These are phyloP conservation scores for Boulengeromyrus knoepffleri DNA, from an alignment of 2,113 vertebrate species.

Conservation along the genomic window DNA sequence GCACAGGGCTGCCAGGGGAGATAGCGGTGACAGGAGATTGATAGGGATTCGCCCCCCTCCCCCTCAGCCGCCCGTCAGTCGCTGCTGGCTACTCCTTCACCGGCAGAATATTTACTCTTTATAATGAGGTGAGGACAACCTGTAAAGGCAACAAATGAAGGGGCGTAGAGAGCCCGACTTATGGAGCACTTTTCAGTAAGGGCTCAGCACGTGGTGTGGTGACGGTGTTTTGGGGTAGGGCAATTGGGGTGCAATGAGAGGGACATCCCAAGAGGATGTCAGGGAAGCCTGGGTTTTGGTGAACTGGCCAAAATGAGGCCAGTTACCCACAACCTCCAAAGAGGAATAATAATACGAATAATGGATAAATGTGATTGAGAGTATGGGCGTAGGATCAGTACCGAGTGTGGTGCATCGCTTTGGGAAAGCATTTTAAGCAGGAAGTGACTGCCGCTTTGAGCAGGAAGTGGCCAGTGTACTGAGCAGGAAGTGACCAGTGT, in stretches of 20 bases:
- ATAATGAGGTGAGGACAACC: conserved; percentile 4
- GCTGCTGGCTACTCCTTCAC: not conserved
- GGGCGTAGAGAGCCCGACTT: not conserved
- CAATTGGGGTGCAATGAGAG: not conserved
- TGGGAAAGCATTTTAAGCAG: not conserved
- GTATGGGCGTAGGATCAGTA: not conserved
- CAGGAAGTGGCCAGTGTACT: not conserved
- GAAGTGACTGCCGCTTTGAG: not conserved
- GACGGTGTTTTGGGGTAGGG: not conserved
- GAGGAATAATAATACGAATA: not conserved
- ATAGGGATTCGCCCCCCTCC: not conserved
- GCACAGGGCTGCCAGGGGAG: conserved; percentile 4
- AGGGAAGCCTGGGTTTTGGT: not conserved
- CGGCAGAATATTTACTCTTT: conserved; percentile 9
- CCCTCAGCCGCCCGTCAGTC: not conserved
- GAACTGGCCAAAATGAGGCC: not conserved
- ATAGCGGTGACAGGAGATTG: conserved; percentile 12
- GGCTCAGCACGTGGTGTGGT: not conserved
- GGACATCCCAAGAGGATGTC: not conserved
- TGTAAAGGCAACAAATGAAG: not conserved
- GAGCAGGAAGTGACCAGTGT: no score
- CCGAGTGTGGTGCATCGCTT: not conserved
- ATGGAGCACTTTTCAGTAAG: not conserved
- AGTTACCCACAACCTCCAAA: not conserved
- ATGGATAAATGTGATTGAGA: not conserved